Base-by-base conservation (phyloP, 2,888 invertebrate genomes). In the Synergus japonicus region DNA sequence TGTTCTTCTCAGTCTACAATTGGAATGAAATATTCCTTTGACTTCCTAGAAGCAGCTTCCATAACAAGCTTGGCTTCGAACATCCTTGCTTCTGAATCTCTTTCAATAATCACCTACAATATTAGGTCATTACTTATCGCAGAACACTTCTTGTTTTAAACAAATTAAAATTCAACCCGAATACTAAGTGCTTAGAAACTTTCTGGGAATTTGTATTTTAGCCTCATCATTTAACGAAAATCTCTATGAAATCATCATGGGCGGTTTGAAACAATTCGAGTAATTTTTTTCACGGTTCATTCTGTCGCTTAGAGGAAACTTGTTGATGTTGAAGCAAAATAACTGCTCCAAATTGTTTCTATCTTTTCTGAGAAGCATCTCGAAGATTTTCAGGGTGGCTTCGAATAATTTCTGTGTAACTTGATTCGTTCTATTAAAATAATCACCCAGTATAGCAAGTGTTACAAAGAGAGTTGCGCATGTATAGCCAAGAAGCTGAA, bases 401-500 rank as follows among this genome's bases (percentile, higher is more conserved):
- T 18, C 29, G 41, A 44, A 76, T 54, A 79, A 73, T 63, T 54
- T 49, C 79, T 79, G 81, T 82, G 81, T 82, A 29, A 22, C 13
- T 69, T 49, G 76, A 85, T 83, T 82, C 82, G 83, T 83, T 83
- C 80, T 79, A 60, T 77, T 80, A 80, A 77, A 86, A 86, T 85
- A 87, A 84, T 86, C 85, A 85, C 79, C 81, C 81, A 76, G 85
- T 85, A 85, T 81, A 85, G 83, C 82, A 82, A 76, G 66, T 78
- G 77, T 78, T 80, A 76, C 73, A 66, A 22, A 22, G 22, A 76
- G 76, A 77, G 77, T 54, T 41, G 77, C 64, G 82, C 76, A 78
- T 66, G 78, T 73, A 78, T 76, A 65, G 67, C 76, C 58, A 86
- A 86, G 87, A 87, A 89, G 89, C 90, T 88, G 89, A 89, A 88